Base-by-base conservation (phyloP, 1,140 invertebrate species). In the Aplysia californica region DNA sequence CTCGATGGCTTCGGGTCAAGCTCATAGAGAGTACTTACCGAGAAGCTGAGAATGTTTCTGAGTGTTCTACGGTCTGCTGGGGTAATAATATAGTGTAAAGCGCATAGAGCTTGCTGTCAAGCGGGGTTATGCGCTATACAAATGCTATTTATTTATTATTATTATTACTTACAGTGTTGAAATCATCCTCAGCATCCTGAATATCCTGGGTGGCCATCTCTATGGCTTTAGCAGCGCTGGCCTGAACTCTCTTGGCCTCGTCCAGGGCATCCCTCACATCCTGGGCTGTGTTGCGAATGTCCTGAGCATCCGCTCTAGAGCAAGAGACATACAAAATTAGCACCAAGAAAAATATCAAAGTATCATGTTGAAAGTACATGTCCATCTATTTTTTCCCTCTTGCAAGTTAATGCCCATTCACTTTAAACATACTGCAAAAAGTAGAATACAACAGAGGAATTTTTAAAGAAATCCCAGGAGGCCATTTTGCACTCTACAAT, bases 181-280 rank as follows among this genome's bases (percentile, higher is more conserved):
- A 91, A 90, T 97, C 94, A 74, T 90, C 91, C 82, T 95, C 92
- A 15, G 95, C 95, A 72, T 93, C 90, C 36, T 90, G 88, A 44
- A 98, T 96, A 84, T 97, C 95, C 36, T 90, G 90, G 75, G 94
- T 94, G 0, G 96, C 96, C 86, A 93, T 93, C 44, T 93, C 90
- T 80, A 98, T 97, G 41, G 95, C 95, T 59, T 89, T 88, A 81
- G 94, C 91, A 0, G 96, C 96, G 75, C 93, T 92, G 41, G 92
- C 90, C 89, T 98, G 96, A 0, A 95, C 95, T 4, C 90, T 91
- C 80, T 93, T 90, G 0, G 96, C 95, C 64, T 95, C 94, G 56
- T 91, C 89, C 39, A 95, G 83, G 5, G 92, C 89, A 31, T 91
- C 84, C 3, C 91, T 84, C 0, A 95, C 93, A 70, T 90, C 87